Conservation (phyloP, 2,888 invertebrate genomes). For the Pachycephus smyrnensis region DNA sequence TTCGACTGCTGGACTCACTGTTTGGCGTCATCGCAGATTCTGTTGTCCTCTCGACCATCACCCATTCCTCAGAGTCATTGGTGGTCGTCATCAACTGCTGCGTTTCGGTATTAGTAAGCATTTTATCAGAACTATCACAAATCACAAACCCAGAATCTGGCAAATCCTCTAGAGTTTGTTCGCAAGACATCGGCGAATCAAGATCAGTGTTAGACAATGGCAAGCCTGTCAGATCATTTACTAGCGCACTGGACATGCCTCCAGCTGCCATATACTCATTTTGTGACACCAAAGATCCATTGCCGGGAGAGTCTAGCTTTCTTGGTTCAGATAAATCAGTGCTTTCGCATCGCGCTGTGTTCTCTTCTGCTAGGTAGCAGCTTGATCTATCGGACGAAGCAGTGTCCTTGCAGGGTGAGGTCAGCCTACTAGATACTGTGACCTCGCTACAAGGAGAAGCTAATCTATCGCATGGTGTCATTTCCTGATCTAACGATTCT, state of each 20-base stretch:
- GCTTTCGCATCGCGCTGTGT: slow-evolving; percentile 17
- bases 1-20: slow-evolving; percentile 52
- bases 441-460: slow-evolving; percentile 37
- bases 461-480: slow-evolving; percentile 54
- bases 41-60: slow-evolving; percentile 55
- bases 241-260: slow-evolving; percentile 32
- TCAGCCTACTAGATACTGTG: slow-evolving; percentile 27
- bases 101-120: slow-evolving; percentile 55
- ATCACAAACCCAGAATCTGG: slow-evolving; percentile 59
- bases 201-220: slow-evolving; percentile 56
- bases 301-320: slow-evolving; percentile 18
- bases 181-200: slow-evolving; percentile 63
- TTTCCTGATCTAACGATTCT: slow-evolving; percentile 52
- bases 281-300: slow-evolving; percentile 24
- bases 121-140: slow-evolving; percentile 57
- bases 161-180: slow-evolving; percentile 57
- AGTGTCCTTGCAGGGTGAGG: slow-evolving; percentile 36
- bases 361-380: slow-evolving; percentile 29
- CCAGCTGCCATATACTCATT: slow-evolving; percentile 28
- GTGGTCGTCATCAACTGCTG: slow-evolving; percentile 46
- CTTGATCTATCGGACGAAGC: slow-evolving; percentile 33
- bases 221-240: slow-evolving; percentile 37
- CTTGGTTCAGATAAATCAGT: slow-evolving; percentile 32
- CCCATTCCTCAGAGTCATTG: slow-evolving; percentile 58
- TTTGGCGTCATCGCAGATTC: slow-evolving; percentile 53